phyloP scores from a whole-genome alignment of 2,113 vertebrate species.

The Pelvicachromis taeniatus region DNA sequence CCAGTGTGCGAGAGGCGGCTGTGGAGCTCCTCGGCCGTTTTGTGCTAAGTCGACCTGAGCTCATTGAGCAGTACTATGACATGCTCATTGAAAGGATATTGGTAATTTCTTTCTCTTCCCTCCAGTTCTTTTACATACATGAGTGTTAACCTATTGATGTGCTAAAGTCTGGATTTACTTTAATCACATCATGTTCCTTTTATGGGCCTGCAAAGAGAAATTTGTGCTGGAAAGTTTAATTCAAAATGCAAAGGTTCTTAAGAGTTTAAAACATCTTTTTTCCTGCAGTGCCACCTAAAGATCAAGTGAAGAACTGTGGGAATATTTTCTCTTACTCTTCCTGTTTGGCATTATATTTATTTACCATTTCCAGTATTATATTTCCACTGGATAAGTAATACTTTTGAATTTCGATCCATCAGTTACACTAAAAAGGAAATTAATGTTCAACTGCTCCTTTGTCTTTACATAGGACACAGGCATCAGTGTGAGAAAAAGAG shows the following conservation, averaged over 20 bases:
- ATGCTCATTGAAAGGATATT: slow-evolving; percentile 90
- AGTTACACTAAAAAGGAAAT: not conserved
- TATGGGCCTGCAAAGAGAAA: not conserved
- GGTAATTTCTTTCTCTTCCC: slow-evolving; percentile 37
- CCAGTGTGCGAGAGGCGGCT: slow-evolving; percentile 94
- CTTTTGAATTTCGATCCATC: not conserved
- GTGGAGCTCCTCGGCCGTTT: slow-evolving; percentile 95
- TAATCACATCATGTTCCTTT: not conserved
- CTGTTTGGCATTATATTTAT: not conserved
- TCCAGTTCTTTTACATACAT: not conserved
- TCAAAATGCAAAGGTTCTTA: slow-evolving; percentile 5
- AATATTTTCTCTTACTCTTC: not conserved
- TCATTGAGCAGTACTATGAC: slow-evolving; percentile 99
- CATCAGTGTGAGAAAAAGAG: slow-evolving; percentile 97
- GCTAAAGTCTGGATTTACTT: not conserved
- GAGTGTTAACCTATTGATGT: not conserved
- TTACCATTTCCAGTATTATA: not conserved
- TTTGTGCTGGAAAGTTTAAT: not conserved
- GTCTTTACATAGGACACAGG: slow-evolving; percentile 86
- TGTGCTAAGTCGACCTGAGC: slow-evolving; percentile 92
- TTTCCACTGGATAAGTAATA: not conserved
- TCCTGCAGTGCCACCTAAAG: slow-evolving; percentile 12
- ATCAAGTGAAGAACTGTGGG: not conserved
- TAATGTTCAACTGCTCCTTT: not conserved
- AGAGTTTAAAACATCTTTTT: not conserved